These are phyloP conservation scores for Tenebrosternarchus preto DNA, from an alignment of 2,113 vertebrate genomes.

Conservation along the genomic window DNA sequence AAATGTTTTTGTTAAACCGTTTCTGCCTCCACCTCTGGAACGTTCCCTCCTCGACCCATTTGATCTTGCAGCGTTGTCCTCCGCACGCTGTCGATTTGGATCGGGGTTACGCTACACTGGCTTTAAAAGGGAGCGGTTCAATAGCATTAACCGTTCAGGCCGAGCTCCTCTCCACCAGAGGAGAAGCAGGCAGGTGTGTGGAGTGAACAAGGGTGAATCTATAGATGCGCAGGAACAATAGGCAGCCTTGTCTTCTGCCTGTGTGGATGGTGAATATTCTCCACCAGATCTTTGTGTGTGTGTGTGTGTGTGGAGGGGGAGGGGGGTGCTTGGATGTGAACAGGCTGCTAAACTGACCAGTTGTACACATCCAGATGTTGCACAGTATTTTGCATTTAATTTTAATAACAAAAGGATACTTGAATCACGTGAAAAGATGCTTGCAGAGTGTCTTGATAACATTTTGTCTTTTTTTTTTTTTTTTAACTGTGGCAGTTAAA, in stretches of 20 bases:
- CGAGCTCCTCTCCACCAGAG: slow-evolving; percentile 43
- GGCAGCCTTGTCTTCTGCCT: slow-evolving; percentile 30
- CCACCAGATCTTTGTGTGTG: not conserved
- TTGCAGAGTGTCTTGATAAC: too few relatives aligned
- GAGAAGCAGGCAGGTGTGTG: slow-evolving; percentile 46
- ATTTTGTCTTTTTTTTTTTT: not conserved
- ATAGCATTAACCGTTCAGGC: slow-evolving; percentile 56
- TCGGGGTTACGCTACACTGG: slow-evolving; percentile 59
- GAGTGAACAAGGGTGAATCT: slow-evolving; percentile 47
- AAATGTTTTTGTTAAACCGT: slow-evolving; percentile 43
- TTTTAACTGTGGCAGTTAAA: not conserved
- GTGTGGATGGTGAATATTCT: not conserved
- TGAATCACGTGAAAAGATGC: too few relatives aligned
- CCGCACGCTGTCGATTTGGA: slow-evolving; percentile 58
- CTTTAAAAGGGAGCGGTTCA: slow-evolving; percentile 63
- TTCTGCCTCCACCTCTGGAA: slow-evolving; percentile 53
- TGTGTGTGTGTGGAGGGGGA: too few relatives aligned
- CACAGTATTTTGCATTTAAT: not conserved
- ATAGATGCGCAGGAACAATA: slow-evolving; percentile 56
- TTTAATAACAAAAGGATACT: not conserved
- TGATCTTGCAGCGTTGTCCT: slow-evolving; percentile 49
- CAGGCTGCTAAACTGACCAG: not conserved
- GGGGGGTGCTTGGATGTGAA: not conserved
- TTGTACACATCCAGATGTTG: not conserved
- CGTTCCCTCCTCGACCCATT: slow-evolving; percentile 57